phyloP scores from a whole-genome alignment of 2,888 invertebrate species.

The Tinea pellionella region DNA sequence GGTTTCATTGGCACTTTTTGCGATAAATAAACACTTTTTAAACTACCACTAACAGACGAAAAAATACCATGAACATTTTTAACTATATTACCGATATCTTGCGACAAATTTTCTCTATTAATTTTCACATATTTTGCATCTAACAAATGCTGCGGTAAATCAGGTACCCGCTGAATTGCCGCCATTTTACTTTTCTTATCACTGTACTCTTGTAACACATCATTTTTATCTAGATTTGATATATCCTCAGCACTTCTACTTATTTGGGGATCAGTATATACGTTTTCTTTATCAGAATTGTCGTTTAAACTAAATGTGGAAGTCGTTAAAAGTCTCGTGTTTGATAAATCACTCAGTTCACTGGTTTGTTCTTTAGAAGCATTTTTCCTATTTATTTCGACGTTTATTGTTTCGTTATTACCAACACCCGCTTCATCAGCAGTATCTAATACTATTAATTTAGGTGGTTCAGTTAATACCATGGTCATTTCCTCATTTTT shows the following conservation, averaged over 20 bases:
- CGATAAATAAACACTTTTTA: constrained; percentile 52
- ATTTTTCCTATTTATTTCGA: background rate
- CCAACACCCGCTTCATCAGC: background rate
- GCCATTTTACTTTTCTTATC: constrained; percentile 42
- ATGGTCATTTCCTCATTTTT: background rate
- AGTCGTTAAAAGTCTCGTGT: constrained; percentile 27
- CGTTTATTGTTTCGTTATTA: background rate
- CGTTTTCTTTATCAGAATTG: constrained; percentile 14
- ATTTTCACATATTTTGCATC: constrained; percentile 37
- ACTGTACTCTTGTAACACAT: constrained; percentile 38
- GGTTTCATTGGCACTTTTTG: constrained; percentile 31
- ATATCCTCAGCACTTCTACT: constrained; percentile 55
- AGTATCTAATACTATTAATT: constrained; percentile 16
- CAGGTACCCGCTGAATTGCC: constrained; percentile 44
- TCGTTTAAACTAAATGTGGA: constrained; percentile 48
- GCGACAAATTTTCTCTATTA: constrained; percentile 50
- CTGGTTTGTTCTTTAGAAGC: constrained; percentile 5
- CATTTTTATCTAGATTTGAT: constrained; percentile 23
- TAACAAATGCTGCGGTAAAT: constrained; percentile 18
- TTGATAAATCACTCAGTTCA: constrained; percentile 7
- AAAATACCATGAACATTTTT: constrained; percentile 65
- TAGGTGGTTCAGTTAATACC: background rate
- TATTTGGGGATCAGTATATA: constrained; percentile 27
- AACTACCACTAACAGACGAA: constrained; percentile 54
- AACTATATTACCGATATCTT: constrained; percentile 55